Percentiles rank a stretch among this genome's conserved stretches.
These are phyloP conservation scores for Chrysotoxum bicinctum DNA, from an alignment of 2,888 invertebrate genomes.

Conservation along the genomic window DNA sequence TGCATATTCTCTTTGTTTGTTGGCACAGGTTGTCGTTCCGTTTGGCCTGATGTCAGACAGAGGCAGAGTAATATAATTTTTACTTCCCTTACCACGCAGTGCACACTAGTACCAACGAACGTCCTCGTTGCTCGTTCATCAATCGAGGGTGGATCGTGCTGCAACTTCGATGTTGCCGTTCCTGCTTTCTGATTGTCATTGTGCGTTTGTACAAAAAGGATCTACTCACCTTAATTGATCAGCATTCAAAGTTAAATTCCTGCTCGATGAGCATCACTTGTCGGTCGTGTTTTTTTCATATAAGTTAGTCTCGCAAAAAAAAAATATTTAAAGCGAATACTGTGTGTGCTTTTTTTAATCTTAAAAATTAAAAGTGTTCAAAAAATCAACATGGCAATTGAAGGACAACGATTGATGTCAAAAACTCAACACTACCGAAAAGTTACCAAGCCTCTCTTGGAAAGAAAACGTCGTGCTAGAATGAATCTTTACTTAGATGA, in stretches of 20 bases:
- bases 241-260: slow-evolving; percentile 80
- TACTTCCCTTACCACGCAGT: slow-evolving; percentile 14
- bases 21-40: slow-evolving; percentile 4
- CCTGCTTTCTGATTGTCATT: slow-evolving; percentile 24
- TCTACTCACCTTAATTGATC: slow-evolving; percentile 79
- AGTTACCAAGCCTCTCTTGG: slow-evolving; percentile 95
- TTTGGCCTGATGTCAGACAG: slow-evolving; percentile 33
- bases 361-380: slow-evolving; percentile 14
- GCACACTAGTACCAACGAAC: not conserved
- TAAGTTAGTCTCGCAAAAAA: not conserved
- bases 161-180: slow-evolving; percentile 21
- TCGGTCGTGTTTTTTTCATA: slow-evolving; percentile 1
- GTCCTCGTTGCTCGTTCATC: slow-evolving; percentile 1
- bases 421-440: slow-evolving; percentile 96
- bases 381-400: slow-evolving; percentile 77
- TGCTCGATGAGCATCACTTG: slow-evolving; percentile 77
- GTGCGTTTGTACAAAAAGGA: slow-evolving; percentile 76
- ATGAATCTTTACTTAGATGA: slow-evolving; percentile 96
- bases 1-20: slow-evolving; percentile 4
- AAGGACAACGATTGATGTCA: slow-evolving; percentile 84
- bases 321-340: not conserved
- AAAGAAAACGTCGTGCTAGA: slow-evolving; percentile 92
- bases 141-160: slow-evolving; percentile 63
- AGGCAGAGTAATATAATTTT: slow-evolving; percentile 15
- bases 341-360: not conserved